A percentile compares a stretch with the other conserved stretches of the same genome.
Evolutionary conservation across 1,140 invertebrate species (phyloP).

Genomic region (Temnothorax nylanderi): DNA sequence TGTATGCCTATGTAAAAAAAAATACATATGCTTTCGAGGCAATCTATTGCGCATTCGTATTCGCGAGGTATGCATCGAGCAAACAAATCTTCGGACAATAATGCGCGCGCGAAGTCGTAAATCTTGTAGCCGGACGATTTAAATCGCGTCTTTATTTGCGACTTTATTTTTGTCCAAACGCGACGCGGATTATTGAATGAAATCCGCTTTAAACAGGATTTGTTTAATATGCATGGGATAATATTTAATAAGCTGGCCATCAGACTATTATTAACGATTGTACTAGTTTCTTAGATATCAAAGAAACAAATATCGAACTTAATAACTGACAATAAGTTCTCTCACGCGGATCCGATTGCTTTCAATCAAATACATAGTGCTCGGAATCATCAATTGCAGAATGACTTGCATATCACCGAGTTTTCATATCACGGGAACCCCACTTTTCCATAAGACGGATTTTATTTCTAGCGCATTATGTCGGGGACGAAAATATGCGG

Average conservation of each 20-base stretch:
- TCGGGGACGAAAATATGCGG: neutral
- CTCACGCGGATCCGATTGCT: neutral
- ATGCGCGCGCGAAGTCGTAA: constrained; percentile 48
- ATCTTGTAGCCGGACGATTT: constrained; percentile 43
- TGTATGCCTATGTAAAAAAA: neutral
- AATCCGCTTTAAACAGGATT: constrained; percentile 10
- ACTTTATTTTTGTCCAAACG: constrained; percentile 29
- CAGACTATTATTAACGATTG: neutral
- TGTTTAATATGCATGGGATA: neutral
- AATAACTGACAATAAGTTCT: neutral
- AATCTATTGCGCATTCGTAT: neutral
- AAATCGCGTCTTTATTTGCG: constrained; percentile 53
- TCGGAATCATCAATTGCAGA: neutral
- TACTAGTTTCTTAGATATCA: neutral
- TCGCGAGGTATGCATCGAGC: constrained; percentile 9
- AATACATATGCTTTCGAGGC: neutral
- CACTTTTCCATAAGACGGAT: neutral
- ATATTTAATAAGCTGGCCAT: neutral
- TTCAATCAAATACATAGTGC: neutral
- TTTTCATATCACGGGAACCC: neutral
- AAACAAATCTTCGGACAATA: constrained; percentile 45
- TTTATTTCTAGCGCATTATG: neutral
- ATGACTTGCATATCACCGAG: neutral
- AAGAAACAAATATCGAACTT: neutral
- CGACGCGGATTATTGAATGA: constrained; percentile 45